Evolutionary conservation across 2,797 vertebrate species (phyloP).

Genomic region (Crypturellus tataupa): DNA sequence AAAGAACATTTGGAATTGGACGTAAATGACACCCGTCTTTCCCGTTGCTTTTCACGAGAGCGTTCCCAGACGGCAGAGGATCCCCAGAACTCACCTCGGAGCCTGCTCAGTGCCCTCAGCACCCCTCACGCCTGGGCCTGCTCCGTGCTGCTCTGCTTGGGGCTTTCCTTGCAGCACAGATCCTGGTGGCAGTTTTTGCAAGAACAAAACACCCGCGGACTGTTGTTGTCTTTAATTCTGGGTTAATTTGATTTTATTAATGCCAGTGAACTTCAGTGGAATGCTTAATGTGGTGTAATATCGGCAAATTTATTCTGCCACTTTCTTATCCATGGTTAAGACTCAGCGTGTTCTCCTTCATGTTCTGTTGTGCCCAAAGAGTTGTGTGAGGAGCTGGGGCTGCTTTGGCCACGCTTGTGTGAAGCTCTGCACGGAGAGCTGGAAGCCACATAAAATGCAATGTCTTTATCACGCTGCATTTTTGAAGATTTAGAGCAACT

Average conservation of each 20-base stretch:
- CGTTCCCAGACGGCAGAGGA: not conserved
- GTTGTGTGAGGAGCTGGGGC: not conserved
- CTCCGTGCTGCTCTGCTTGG: not conserved
- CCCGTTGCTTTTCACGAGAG: not conserved
- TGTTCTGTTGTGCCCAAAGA: not conserved
- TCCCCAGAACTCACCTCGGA: conserved; percentile 11
- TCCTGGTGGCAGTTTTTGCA: not conserved
- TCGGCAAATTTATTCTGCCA: not conserved
- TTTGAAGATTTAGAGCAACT: not conserved
- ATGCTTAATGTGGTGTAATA: not conserved
- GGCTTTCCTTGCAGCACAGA: not conserved
- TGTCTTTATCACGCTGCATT: not conserved
- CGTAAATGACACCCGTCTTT: not conserved
- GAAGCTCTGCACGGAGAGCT: not conserved
- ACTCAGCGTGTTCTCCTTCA: not conserved
- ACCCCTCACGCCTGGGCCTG: not conserved
- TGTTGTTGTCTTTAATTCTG: not conserved
- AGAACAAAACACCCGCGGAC: not conserved
- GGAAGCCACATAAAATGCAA: not conserved
- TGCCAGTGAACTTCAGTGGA: conserved; percentile 6
- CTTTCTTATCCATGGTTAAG: not conserved
- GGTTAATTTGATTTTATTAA: conserved; percentile 39
- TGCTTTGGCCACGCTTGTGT: not conserved
- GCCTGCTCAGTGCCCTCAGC: not conserved
- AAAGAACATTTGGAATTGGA: not conserved